Evolutionary conservation across 37 sponge, comb jelly and placozoan genomes (phyloP).

Genomic region (Crambe crambe): DNA sequence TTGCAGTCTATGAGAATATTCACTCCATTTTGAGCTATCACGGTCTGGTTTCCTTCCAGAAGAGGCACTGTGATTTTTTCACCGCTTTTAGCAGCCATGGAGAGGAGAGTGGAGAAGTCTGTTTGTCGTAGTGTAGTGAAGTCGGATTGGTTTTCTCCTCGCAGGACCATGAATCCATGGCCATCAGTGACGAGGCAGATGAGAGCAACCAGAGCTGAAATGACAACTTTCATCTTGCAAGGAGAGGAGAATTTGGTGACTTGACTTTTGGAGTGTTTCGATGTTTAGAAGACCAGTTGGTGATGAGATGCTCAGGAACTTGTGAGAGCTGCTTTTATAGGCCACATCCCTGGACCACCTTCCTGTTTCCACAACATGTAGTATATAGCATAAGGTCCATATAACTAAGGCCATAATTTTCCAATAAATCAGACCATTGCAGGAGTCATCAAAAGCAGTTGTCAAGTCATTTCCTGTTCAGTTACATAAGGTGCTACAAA

Average conservation of each 20-base stretch:
- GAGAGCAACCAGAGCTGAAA: background rate
- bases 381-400: no score
- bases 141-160: background rate
- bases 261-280: no score
- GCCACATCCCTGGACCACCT: background rate
- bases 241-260: no score
- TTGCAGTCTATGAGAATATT: background rate
- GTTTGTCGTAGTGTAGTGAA: background rate
- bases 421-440: no score
- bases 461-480: no score
- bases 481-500: no score
- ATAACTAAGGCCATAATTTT: no score
- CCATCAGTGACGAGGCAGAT: background rate
- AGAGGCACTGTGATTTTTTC: background rate
- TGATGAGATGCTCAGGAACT: background rate
- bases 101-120: background rate
- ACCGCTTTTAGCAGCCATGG: background rate
- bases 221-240: no score
- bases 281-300: no score
- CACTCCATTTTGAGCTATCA: background rate
- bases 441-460: no score
- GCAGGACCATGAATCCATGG: background rate
- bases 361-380: background rate
- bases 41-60: background rate
- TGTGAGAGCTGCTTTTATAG: background rate